Evolutionary conservation across 2,113 vertebrate species (phyloP).

Genomic region (Leiothrix lutea): DNA sequence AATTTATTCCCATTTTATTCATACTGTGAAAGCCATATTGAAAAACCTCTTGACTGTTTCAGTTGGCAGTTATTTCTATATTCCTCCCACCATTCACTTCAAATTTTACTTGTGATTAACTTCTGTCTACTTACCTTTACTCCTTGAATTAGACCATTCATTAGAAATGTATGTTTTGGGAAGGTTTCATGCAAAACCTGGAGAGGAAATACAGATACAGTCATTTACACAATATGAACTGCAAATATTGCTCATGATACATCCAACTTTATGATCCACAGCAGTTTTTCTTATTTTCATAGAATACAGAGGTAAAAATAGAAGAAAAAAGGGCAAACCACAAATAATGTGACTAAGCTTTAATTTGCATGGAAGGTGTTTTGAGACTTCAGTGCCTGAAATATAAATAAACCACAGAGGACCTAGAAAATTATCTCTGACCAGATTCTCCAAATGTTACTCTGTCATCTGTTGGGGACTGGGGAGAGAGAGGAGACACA

Average conservation of each 20-base stretch:
- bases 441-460: neutral
- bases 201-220: neutral
- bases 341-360: neutral
- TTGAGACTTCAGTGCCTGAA: neutral
- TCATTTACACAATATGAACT: neutral
- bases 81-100: neutral
- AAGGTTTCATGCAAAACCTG: constrained; percentile 88
- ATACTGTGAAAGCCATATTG: neutral
- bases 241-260: neutral
- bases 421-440: neutral
- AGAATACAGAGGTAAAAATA: neutral
- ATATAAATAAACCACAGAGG: neutral
- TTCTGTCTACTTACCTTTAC: constrained; percentile 77
- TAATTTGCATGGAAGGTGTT: neutral
- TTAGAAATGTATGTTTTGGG: constrained; percentile 88
- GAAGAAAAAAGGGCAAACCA: neutral
- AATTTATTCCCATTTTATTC: neutral
- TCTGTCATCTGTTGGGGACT: neutral
- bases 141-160: constrained; percentile 89
- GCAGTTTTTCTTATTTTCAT: neutral
- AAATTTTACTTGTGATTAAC: neutral
- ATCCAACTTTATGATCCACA: neutral
- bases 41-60: neutral
- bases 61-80: neutral
- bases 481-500: neutral